Conservation (phyloP, 92 coral and sea anemone species). For the Zoanthus sansibaricus region DNA sequence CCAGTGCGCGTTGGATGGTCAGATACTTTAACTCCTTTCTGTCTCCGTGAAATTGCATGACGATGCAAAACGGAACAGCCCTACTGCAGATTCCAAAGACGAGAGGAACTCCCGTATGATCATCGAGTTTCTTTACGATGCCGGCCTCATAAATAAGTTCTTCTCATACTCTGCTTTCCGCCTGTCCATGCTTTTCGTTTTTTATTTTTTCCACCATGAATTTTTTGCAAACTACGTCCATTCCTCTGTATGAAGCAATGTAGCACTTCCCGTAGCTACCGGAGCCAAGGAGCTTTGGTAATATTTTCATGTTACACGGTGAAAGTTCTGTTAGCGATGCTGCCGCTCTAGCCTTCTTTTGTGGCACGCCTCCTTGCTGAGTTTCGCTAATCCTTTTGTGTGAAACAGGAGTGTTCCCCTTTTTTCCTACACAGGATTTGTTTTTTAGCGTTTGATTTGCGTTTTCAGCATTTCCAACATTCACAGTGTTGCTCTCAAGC, state of each 20-base stretch:
- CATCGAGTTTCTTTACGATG: slow-evolving; percentile 37
- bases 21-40: not conserved
- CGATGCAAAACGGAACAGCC: slow-evolving; percentile 20
- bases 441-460: not conserved
- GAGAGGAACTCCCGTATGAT: slow-evolving; percentile 46
- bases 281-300: slow-evolving; percentile 15
- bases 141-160: slow-evolving; percentile 38
- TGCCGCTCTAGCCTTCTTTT: slow-evolving; percentile 2
- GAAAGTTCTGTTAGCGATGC: not conserved
- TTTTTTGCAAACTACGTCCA: slow-evolving; percentile 22
- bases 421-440: not conserved
- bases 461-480: not conserved
- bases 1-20: slow-evolving; percentile 6
- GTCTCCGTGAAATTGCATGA: slow-evolving; percentile 45
- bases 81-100: slow-evolving; percentile 46
- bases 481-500: slow-evolving; percentile 1
- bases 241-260: slow-evolving; percentile 36
- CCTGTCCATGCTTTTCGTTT: slow-evolving; percentile 32
- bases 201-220: not conserved
- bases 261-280: slow-evolving; percentile 33
- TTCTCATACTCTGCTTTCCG: slow-evolving; percentile 11
- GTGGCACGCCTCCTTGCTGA: slow-evolving; percentile 3
- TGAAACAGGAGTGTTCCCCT: not conserved
- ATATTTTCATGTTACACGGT: not conserved
- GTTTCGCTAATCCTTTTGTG: not conserved